Evolutionary conservation across 2,888 invertebrate genomes (phyloP), one percentile per base, ranked within the genome.

Genomic region (Diarsia dahlii): DNA sequence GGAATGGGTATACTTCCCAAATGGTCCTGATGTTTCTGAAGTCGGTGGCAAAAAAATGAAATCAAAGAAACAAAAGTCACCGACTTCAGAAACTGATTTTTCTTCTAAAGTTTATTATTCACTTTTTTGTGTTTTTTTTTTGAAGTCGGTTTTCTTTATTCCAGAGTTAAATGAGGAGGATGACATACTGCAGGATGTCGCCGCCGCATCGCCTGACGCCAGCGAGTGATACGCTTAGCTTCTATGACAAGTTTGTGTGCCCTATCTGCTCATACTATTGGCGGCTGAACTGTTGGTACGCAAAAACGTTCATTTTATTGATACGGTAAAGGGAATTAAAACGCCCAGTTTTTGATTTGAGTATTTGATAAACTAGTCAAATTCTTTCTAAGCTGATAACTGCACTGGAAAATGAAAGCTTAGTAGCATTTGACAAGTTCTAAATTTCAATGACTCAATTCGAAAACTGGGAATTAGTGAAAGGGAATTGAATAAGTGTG

Each of bases 121-220:
- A n/a, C n/a, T n/a, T n/a, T n/a, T n/a, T n/a, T n/a, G n/a, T n/a
- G n/a, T n/a, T n/a, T n/a, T n/a, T n/a, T n/a, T n/a, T n/a, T n/a
- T n/a, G n/a, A n/a, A n/a, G n/a, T n/a, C n/a, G n/a, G n/a, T n/a
- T n/a, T 3, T 15, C 2, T 52, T 20, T 63, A 39, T 76, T 77
- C 8, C 67, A 83, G 86, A 85, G 50, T 34, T 71, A n/a, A 20
- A 83, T 12, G 83, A 39, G 39, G 39, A 39, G 39, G 39, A 68
- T 39, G 86, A 71, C 67, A 15, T 52, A 54, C 86, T 63, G 65
- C 82, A 65, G 52, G 63, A 73, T 15, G 68, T 46, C 34, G 64
- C 56, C n/a, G 54, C 60, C 20, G 50, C 50, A 39, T 28, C 72
- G 23, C 46, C 56, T 48, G 10, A 4, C 28, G n/a, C 34, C 23